Conservation (phyloP, 1,140 invertebrate species). For the Archivesica marissinica region DNA sequence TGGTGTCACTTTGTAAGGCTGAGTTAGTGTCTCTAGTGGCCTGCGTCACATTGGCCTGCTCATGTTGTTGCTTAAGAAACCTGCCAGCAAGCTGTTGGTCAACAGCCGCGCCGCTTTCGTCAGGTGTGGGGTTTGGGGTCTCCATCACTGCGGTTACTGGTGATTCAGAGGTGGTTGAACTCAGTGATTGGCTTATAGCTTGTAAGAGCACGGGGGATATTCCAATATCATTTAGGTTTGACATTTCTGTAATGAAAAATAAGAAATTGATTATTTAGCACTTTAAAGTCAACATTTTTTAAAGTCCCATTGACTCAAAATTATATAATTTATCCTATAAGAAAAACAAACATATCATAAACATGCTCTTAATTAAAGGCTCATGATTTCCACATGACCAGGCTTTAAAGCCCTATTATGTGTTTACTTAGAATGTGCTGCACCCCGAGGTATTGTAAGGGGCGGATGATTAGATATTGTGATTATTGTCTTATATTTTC, state of each 20-base stretch:
- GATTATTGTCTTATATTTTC: too few relatives aligned
- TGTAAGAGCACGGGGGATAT: conserved; percentile 83
- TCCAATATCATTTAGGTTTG: conserved; percentile 74
- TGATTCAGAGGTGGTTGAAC: conserved; percentile 64
- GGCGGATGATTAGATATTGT: too few relatives aligned
- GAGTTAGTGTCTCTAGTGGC: conserved; percentile 8
- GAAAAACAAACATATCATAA: too few relatives aligned
- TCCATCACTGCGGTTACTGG: conserved; percentile 59
- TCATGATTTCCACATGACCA: too few relatives aligned
- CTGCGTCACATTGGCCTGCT: not conserved
- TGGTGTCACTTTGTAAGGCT: conserved; percentile 21
- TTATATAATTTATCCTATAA: not conserved
- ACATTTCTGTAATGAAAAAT: conserved; percentile 71
- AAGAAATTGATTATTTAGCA: conserved; percentile 20
- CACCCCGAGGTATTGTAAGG: too few relatives aligned
- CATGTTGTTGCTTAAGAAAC: conserved; percentile 30
- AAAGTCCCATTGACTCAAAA: not conserved
- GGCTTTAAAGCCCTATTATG: too few relatives aligned
- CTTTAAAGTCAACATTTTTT: conserved; percentile 2
- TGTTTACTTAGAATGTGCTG: too few relatives aligned
- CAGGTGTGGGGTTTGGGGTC: conserved; percentile 11
- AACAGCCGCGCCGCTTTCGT: conserved; percentile 32
- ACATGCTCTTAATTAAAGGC: too few relatives aligned
- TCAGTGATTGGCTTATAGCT: conserved; percentile 81
- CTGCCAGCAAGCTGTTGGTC: conserved; percentile 17